These are phyloP conservation scores for Macrophya alboannulata DNA, from an alignment of 2,888 invertebrate species.

Conservation along the genomic window DNA sequence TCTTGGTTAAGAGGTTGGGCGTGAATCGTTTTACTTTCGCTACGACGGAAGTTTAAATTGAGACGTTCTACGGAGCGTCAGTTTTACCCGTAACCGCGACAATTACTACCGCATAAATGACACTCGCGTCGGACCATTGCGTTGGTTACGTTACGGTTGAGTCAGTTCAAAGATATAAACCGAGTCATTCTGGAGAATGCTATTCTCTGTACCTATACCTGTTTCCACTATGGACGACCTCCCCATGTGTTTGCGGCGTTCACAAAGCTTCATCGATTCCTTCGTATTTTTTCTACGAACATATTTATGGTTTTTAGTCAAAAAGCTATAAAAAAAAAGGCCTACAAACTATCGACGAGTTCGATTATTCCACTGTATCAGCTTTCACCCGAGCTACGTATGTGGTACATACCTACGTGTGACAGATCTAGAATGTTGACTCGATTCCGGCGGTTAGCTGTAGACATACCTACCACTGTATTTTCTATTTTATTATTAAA, in stretches of 20 bases:
- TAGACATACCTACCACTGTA: background rate
- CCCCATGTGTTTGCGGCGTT: background rate
- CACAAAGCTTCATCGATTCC: slow-evolving; percentile 11
- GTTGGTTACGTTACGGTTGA: slow-evolving; percentile 47
- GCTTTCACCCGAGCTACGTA: background rate
- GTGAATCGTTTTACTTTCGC: slow-evolving; percentile 51
- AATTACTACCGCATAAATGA: slow-evolving; percentile 53
- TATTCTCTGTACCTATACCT: background rate
- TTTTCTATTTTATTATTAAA: background rate
- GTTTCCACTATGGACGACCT: background rate
- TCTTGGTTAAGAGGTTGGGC: slow-evolving; percentile 43
- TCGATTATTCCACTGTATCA: slow-evolving; percentile 24
- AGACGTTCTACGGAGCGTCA: slow-evolving; percentile 42
- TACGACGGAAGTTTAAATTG: slow-evolving; percentile 52
- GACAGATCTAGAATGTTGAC: background rate
- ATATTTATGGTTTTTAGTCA: background rate
- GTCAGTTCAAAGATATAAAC: slow-evolving; percentile 38
- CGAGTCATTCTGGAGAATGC: slow-evolving; percentile 24
- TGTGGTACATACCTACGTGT: background rate
- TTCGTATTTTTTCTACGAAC: background rate
- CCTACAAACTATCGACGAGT: background rate
- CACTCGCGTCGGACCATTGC: slow-evolving; percentile 47
- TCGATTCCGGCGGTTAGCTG: background rate
- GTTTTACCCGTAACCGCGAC: slow-evolving; percentile 46
- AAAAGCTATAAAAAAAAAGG: background rate